These are phyloP conservation scores for Gallinago media DNA, from an alignment of 2,113 vertebrate species.

Conservation along the genomic window DNA sequence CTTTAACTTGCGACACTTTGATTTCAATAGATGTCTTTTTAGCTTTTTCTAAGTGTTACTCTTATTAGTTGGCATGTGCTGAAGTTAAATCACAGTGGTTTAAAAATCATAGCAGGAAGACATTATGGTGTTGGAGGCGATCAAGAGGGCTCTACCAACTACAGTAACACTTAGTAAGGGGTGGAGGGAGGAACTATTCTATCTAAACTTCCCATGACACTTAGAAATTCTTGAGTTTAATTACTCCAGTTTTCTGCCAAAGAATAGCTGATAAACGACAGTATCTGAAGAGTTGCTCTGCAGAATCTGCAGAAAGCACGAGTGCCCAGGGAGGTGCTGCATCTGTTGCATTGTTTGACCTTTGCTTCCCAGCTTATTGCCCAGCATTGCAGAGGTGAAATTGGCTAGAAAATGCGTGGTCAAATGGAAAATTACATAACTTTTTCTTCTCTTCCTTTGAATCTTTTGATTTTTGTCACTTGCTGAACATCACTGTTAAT, in stretches of 20 bases:
- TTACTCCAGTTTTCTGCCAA: background rate
- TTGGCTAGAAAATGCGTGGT: background rate
- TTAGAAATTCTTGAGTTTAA: background rate
- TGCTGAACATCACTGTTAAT: background rate
- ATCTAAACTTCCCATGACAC: background rate
- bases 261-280: background rate
- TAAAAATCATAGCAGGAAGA: background rate
- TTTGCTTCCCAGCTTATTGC: background rate
- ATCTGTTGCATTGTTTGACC: background rate
- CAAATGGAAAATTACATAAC: background rate
- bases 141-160: background rate
- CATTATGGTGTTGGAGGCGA: background rate
- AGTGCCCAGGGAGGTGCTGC: background rate
- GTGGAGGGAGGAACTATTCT: background rate
- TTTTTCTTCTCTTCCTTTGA: background rate
- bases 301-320: background rate
- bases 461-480: background rate
- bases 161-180: background rate
- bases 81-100: background rate
- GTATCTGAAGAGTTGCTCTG: background rate
- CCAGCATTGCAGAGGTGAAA: background rate
- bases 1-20: background rate
- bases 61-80: background rate
- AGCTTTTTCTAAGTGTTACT: background rate
- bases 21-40: background rate